These are phyloP conservation scores for Oligia strigilis DNA, from an alignment of 2,888 invertebrate species.

Conservation along the genomic window DNA sequence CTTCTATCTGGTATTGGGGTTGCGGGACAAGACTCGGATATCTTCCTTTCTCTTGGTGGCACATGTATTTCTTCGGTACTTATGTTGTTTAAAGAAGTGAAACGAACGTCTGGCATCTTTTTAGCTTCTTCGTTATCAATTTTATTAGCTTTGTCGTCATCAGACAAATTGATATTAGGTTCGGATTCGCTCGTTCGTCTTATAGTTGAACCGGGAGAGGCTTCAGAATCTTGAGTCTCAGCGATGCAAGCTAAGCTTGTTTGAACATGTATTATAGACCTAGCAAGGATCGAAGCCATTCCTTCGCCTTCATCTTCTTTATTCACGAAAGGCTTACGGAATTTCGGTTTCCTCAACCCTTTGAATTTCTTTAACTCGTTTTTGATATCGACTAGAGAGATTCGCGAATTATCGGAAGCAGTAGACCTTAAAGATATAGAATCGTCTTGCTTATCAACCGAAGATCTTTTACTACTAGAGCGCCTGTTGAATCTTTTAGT, in stretches of 20 bases:
- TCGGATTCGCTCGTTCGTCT: conserved; percentile 86
- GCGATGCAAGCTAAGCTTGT: conserved; percentile 91
- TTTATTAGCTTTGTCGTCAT: conserved; percentile 74
- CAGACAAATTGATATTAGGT: conserved; percentile 77
- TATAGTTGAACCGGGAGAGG: conserved; percentile 83
- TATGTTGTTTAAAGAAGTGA: conserved; percentile 83
- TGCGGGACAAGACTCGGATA: conserved; percentile 87
- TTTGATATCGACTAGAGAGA: conserved; percentile 84
- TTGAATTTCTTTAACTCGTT: conserved; percentile 85
- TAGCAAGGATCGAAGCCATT: conserved; percentile 92
- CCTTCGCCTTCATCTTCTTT: conserved; percentile 89
- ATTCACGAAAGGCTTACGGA: conserved; percentile 79
- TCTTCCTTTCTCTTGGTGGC: conserved; percentile 74
- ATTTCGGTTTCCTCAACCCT: conserved; percentile 84
- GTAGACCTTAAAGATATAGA: conserved; percentile 89
- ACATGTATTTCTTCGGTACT: conserved; percentile 70
- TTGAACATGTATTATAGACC: conserved; percentile 91
- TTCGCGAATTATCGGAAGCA: conserved; percentile 86
- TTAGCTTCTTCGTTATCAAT: conserved; percentile 58
- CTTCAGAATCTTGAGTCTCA: conserved; percentile 89
- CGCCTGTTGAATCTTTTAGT: conserved; percentile 91
- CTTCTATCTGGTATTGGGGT: conserved; percentile 82
- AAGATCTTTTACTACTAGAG: conserved; percentile 82
- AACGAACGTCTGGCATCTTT: conserved; percentile 80
- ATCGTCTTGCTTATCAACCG: conserved; percentile 87